Base-by-base conservation (phyloP, 2,113 vertebrate genomes). In the Mormyrus lacerda region DNA sequence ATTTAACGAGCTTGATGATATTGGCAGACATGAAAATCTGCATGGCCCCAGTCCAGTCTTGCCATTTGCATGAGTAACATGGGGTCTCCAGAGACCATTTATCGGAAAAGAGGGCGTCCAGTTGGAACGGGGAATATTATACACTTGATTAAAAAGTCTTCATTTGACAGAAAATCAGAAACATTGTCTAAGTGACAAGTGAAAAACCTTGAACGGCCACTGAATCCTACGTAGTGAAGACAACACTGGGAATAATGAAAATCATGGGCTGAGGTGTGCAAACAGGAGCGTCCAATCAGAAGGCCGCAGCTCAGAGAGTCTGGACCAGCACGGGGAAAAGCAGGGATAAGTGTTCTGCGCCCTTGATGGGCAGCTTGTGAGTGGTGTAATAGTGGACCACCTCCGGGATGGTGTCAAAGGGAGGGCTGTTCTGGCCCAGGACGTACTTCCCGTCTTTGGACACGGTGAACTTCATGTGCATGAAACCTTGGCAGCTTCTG, bases 401-500 rank as follows among this genome's bases (percentile, higher is more conserved):
- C 95, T 99, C 98, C 0, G 98, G 97, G 92, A 99, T 96, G 10
- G 96, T 98, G 95, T 95, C 91, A 88, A 99, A 99, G 0, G 98
- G 98, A 61, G 98, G 98, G 91, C 98, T 99, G 95, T 99, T 99
- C 94, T 99, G 98, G 39, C 98, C 98, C 88, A 99, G 96, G 91
- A 99, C 93, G 83, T 97, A 99, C 86, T 97, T 97, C 11, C 96
- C 95, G 17, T 99, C 97, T 94, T 97, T 96, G 91, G 96, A 97
- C 95, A 95, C 96, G 55, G 95, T 96, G 94, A 99, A 97, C 94
- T 99, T 99, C 98, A 99, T 99, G 92, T 99, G 98, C 98, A 99
- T 99, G 94, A 99, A 99, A 92, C 98, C 98, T 93, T 99, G 98
- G 92, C 96, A 99, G 94, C 98, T 99, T 97, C 98, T 99, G 95